Evolutionary conservation across 2,797 vertebrate species (phyloP), one percentile per base, ranked within the genome.

Genomic region (Mastacembelus armatus): DNA sequence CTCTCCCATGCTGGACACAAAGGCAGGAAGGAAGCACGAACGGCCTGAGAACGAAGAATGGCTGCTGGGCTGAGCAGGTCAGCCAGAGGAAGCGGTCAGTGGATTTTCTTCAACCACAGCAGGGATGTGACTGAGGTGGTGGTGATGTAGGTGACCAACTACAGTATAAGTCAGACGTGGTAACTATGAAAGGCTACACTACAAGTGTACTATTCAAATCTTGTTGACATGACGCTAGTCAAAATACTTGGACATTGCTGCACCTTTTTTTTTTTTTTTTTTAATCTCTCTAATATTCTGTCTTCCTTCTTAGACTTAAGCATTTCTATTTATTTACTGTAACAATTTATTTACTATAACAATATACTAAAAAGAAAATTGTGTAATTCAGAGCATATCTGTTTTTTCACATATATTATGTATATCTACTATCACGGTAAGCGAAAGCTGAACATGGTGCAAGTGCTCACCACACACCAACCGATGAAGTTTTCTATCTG

Each of bases 11-110:
- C 69, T 74, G 79, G 80, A 92, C 85, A 92, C 92, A 93, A 93
- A 92, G 81, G 84, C 79, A 86, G 92, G 92, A 93, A 93, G 92
- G 91, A 92, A 93, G 77, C 44, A 16, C 27, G 59, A 65, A 71
- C 33, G 35, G 58, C 58, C 55, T 47, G 61, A 67, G 76, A 85
- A 56, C 51, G 75, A 76, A 83, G 79, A 57, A 71, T 32, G 74
- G 52, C 58, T 65, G 64, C 52, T 59, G 71, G 63, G 66, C 48
- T 8, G 78, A 78, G 74, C 22, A 36, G 83, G 83, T 84, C 83
- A 74, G 57, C 30, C 14, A 8, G 30, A 84, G 89, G 85, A 87
- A 90, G 76, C 76, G 64, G 74, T 65, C 61, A 18, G 78, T 60
- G 52, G 64, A 69, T 86, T 88, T 85, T 80, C 85, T 85, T 83